phyloP scores from a whole-genome alignment of 2,113 vertebrate genomes.

The Labeo rohita region DNA sequence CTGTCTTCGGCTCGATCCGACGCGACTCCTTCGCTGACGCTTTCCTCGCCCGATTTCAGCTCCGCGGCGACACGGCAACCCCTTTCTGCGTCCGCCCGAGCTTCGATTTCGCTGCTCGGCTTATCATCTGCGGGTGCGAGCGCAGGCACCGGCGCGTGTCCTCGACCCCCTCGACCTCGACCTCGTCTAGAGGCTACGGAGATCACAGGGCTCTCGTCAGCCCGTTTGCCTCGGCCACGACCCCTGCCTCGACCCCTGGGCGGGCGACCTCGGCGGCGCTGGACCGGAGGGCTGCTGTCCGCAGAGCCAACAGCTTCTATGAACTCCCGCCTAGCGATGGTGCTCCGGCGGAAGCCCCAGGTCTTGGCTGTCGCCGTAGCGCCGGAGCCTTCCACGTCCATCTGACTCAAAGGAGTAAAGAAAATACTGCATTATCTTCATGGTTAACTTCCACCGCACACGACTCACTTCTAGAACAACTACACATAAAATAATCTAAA shows the following conservation, averaged over 20 bases:
- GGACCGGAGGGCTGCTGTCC: slow-evolving; percentile 68
- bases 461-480: neutral
- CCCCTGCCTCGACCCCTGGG: slow-evolving; percentile 43
- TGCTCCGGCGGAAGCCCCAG: slow-evolving; percentile 94
- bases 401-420: neutral
- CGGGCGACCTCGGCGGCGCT: slow-evolving; percentile 65
- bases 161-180: neutral
- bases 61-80: neutral
- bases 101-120: slow-evolving; percentile 75
- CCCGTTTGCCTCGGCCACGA: slow-evolving; percentile 70
- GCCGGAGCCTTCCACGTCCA: slow-evolving; percentile 71
- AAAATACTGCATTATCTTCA: neutral
- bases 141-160: slow-evolving; percentile 69
- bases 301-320: slow-evolving; percentile 77
- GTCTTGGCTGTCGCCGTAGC: slow-evolving; percentile 87
- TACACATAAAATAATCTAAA: neutral
- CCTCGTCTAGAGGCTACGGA: slow-evolving; percentile 59
- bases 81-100: neutral
- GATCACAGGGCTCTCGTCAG: slow-evolving; percentile 25
- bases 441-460: neutral
- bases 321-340: slow-evolving; percentile 87
- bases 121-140: slow-evolving; percentile 77
- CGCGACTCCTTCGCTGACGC: slow-evolving; percentile 23
- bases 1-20: slow-evolving; percentile 77
- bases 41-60: slow-evolving; percentile 18